These are phyloP conservation scores for Marronus borbonicus DNA, from an alignment of 2,888 invertebrate species.

Conservation along the genomic window DNA sequence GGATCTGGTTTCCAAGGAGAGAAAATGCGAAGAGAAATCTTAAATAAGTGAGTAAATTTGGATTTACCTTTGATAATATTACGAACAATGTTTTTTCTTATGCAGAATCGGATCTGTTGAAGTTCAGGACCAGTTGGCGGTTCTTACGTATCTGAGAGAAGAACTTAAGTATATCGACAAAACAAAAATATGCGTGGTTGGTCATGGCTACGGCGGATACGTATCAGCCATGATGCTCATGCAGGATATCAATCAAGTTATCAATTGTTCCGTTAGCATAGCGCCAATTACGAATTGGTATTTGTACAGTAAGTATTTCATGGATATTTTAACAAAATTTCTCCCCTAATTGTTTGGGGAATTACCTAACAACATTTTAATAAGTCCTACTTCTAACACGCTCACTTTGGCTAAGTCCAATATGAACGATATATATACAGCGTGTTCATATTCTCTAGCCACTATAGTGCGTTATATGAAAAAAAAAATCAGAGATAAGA, in stretches of 20 bases:
- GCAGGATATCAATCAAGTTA: constrained; percentile 81
- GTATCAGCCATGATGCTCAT: constrained; percentile 86
- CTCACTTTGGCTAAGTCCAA: no score
- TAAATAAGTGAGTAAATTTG: constrained; percentile 71
- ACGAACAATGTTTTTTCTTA: neutral
- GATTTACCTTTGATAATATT: no score
- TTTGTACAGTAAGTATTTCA: constrained; percentile 78
- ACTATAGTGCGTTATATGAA: no score
- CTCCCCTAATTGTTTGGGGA: no score
- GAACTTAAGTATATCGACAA: constrained; percentile 88
- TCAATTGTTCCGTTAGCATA: constrained; percentile 88
- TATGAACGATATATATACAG: no score
- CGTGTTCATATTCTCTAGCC: no score
- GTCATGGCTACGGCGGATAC: constrained; percentile 92
- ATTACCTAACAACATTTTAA: no score
- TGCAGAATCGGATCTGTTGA: constrained; percentile 75
- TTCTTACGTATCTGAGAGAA: constrained; percentile 81
- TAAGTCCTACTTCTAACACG: no score
- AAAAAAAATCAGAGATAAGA: no score
- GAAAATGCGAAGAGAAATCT: constrained; percentile 80
- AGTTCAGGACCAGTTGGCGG: constrained; percentile 77
- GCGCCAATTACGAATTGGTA: constrained; percentile 91
- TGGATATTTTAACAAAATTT: neutral
- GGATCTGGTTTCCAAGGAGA: constrained; percentile 91
- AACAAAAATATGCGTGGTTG: constrained; percentile 87